Evolutionary conservation across 2,888 invertebrate species (phyloP).

Genomic region (Eupeodes latifasciatus): DNA sequence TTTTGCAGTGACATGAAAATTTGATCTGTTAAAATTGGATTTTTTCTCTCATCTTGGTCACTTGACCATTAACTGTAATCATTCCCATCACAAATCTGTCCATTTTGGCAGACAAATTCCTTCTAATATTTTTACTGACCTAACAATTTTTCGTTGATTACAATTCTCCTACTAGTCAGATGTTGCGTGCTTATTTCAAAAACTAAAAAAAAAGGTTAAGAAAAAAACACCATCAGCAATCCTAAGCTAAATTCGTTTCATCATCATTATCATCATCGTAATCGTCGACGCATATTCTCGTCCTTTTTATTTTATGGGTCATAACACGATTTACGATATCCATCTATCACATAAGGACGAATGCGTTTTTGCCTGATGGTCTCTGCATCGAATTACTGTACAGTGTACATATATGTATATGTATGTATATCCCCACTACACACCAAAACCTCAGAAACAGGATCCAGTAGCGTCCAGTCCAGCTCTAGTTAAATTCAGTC

Average conservation of each 20-base stretch:
- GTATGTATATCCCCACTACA: background rate
- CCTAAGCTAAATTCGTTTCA: constrained; percentile 36
- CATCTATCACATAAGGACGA: constrained; percentile 65
- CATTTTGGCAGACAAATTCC: too few relatives aligned
- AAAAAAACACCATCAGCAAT: background rate
- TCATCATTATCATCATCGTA: constrained; percentile 1
- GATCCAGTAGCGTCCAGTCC: background rate
- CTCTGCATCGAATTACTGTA: constrained; percentile 58
- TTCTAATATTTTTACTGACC: background rate
- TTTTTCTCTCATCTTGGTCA: too few relatives aligned
- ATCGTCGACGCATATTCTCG: background rate
- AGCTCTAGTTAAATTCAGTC: constrained; percentile 1
- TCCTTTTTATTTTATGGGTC: constrained; percentile 63
- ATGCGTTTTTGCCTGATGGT: constrained; percentile 42
- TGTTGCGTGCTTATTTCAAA: background rate
- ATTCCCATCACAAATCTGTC: too few relatives aligned
- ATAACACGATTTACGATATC: constrained; percentile 60
- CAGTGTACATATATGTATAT: too few relatives aligned
- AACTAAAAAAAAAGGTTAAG: background rate
- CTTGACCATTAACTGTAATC: too few relatives aligned
- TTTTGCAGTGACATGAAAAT: too few relatives aligned
- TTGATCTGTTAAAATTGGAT: too few relatives aligned
- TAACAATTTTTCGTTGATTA: constrained; percentile 4
- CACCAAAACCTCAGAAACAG: background rate
- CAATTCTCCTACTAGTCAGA: background rate